Base-by-base conservation (phyloP, 2,888 invertebrate genomes). In the Agriopis leucophaearia region DNA sequence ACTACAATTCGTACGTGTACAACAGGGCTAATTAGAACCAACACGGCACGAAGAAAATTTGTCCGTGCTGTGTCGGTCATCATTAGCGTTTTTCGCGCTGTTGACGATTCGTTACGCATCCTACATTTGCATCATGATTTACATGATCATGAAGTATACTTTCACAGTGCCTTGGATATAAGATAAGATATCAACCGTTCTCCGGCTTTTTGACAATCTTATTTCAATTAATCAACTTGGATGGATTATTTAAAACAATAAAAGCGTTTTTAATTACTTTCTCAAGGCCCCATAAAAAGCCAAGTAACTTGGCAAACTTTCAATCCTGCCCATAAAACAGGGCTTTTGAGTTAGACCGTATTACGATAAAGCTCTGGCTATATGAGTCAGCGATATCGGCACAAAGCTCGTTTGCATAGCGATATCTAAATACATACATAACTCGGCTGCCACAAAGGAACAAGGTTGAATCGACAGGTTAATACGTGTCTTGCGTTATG, bases 401-500 rank as follows among this genome's bases (percentile, higher is more conserved):
- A 85, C 86, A 85, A 87, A 84, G 82, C 85, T 86, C 80, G 84
- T 88, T 86, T 87, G 83, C 87, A 84, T 83, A 86, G 74, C 83
- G 85, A 89, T 90, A 89, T 61, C 87, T 85, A 82, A 82, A 77
- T 51, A 15, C 36, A 8, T 72, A 54, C 52, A 54, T 16, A 70
- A 72, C 56, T 74, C 81, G 82, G 85, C 87, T 64, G 76, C 82
- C 84, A 89, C 90, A 89, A 89, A 86, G 86, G 85, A 85, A 86
- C 85, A 82, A 83, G 85, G 82, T 86, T 85, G 87, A 83, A 88
- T 88, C 87, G 90, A 91, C 91, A 90, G 86, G 91, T 91, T 89
- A 82, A 82, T 87, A 90, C 91, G 87, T 81, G 91, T 90, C 83
- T 82, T 72, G 67, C 57, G 35, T 59, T 69, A 65, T 64, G 69